phyloP scores from a whole-genome alignment of 2,888 invertebrate species.

The Autographa pulchrina region DNA sequence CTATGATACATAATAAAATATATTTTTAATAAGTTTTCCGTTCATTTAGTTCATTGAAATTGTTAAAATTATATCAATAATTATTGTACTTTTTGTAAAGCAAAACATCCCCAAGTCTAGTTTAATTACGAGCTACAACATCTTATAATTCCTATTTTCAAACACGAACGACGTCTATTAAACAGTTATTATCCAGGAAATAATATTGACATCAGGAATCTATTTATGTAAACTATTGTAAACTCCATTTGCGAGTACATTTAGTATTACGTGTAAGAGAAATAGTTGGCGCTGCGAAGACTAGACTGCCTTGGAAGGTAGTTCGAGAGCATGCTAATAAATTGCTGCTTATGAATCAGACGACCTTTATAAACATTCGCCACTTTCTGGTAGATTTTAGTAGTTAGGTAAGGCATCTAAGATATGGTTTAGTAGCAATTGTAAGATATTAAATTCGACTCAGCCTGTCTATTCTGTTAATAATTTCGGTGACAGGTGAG shows the following conservation, averaged over 20 bases:
- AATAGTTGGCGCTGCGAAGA: constrained; percentile 34
- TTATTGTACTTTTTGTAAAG: too few species aligned
- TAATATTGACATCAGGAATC: constrained; percentile 16
- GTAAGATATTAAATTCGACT: background rate
- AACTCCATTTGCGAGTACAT: constrained; percentile 11
- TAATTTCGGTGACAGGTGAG: too few species aligned
- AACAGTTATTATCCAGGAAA: too few species aligned
- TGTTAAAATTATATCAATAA: too few species aligned
- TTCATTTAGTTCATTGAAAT: too few species aligned
- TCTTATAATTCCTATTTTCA: too few species aligned
- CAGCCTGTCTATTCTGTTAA: too few species aligned
- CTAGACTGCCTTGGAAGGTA: constrained; percentile 45
- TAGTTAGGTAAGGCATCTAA: background rate
- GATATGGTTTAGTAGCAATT: background rate
- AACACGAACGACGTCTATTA: too few species aligned
- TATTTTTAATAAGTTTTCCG: too few species aligned
- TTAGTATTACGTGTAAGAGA: constrained; percentile 39
- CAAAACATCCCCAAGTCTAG: too few species aligned
- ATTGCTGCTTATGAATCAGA: constrained; percentile 28
- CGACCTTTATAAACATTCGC: constrained; percentile 37
- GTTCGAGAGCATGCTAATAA: constrained; percentile 23
- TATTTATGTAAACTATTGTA: constrained; percentile 7
- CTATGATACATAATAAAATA: too few species aligned
- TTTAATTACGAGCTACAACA: too few species aligned
- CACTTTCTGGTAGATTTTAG: constrained; percentile 44